A percentile compares a stretch with the other conserved stretches of the same genome.
Evolutionary conservation across 2,113 vertebrate species (phyloP).

Genomic region (Trochalopteron elliotii): DNA sequence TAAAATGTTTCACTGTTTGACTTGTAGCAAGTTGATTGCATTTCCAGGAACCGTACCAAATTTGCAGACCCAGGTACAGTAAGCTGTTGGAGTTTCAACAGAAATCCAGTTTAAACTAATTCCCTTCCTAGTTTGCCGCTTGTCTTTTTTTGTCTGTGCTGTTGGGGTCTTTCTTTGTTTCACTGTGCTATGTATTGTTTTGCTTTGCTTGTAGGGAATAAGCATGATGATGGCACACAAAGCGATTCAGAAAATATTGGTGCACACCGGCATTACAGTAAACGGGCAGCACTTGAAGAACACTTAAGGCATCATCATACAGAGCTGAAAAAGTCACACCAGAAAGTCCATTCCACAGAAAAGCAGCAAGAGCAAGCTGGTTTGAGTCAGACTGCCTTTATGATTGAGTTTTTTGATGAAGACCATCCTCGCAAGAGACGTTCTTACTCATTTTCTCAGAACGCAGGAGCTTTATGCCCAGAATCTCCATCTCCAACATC

Average conservation of each 20-base stretch:
- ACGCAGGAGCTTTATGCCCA: constrained; percentile 73
- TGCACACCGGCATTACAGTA: constrained; percentile 85
- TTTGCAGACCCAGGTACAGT: constrained; percentile 43
- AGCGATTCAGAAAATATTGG: constrained; percentile 95
- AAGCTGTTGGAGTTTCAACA: not conserved
- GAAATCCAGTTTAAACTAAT: constrained; percentile 5
- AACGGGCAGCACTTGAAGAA: constrained; percentile 85
- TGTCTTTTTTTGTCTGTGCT: not conserved
- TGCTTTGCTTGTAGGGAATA: constrained; percentile 84
- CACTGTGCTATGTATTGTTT: not conserved
- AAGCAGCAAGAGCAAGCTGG: constrained; percentile 70
- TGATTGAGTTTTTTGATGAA: constrained; percentile 94
- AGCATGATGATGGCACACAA: constrained; percentile 96
- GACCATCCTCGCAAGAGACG: constrained; percentile 90
- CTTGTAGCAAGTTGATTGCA: constrained; percentile 24
- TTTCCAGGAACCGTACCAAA: constrained; percentile 5
- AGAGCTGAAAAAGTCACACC: constrained; percentile 74
- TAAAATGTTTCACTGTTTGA: constrained; percentile 27
- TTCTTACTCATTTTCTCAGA: constrained; percentile 93
- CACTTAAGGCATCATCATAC: constrained; percentile 81
- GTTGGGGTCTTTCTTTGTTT: not conserved
- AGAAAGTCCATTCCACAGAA: constrained; percentile 70
- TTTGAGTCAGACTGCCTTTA: constrained; percentile 87
- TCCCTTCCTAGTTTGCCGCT: not conserved
- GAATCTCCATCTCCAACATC: constrained; percentile 84